These are phyloP conservation scores for Clarias macrocephalus DNA, from an alignment of 2,113 vertebrate species.

Conservation along the genomic window DNA sequence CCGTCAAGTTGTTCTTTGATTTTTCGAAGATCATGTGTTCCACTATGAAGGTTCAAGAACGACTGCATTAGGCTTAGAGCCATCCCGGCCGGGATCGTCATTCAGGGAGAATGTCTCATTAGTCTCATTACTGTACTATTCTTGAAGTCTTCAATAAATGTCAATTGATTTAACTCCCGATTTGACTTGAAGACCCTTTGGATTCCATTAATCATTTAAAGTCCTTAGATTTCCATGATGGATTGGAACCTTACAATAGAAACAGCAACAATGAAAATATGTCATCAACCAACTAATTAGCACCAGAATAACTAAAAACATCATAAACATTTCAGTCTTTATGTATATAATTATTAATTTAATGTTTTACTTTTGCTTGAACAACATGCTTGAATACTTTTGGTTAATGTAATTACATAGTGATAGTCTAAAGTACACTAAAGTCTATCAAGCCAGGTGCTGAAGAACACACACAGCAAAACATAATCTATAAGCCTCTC, in stretches of 20 bases:
- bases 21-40: no score
- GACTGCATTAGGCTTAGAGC: no score
- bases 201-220: no score
- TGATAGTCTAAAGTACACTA: neutral
- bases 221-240: neutral
- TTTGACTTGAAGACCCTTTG: no score
- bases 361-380: neutral
- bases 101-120: no score
- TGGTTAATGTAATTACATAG: neutral
- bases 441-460: neutral
- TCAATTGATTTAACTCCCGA: no score
- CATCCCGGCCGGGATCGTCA: no score
- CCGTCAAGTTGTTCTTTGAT: no score
- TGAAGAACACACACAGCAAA: neutral
- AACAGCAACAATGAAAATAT: neutral
- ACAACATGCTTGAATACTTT: neutral
- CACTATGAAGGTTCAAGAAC: no score
- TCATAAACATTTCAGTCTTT: neutral
- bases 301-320: neutral
- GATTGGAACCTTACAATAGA: neutral
- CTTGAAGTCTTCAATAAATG: no score
- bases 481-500: neutral
- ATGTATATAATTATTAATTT: neutral
- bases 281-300: neutral
- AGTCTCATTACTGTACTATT: no score